Percentiles rank a stretch among this genome's conserved stretches.
These are phyloP conservation scores for Pithys albifrons DNA, from an alignment of 2,113 vertebrate genomes.

Conservation along the genomic window DNA sequence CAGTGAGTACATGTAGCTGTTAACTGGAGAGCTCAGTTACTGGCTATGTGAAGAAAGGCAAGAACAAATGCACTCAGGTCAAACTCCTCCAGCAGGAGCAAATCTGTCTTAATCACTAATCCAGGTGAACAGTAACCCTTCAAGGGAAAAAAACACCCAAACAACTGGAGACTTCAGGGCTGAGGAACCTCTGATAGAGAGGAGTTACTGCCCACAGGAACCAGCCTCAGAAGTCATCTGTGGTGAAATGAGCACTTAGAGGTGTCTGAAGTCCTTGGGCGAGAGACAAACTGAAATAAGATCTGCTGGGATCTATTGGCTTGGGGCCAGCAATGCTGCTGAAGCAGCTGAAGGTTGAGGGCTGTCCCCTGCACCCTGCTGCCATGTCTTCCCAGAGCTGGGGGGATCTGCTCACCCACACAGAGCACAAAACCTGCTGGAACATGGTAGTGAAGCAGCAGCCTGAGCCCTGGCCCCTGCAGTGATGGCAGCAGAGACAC, in stretches of 20 bases:
- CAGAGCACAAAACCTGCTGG: not conserved
- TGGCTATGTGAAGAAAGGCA: not conserved
- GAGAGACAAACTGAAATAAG: not conserved
- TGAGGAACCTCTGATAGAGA: not conserved
- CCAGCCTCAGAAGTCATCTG: not conserved
- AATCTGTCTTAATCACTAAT: constrained; percentile 12
- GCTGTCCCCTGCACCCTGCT: not conserved
- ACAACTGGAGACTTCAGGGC: not conserved
- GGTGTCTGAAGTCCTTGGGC: not conserved
- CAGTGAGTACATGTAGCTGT: not conserved
- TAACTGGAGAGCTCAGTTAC: not conserved
- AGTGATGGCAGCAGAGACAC: not conserved
- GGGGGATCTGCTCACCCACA: not conserved
- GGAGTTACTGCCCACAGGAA: not conserved
- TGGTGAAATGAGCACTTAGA: not conserved
- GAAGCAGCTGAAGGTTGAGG: not conserved
- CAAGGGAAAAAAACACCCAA: not conserved
- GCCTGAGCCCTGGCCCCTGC: not conserved
- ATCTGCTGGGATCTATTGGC: not conserved
- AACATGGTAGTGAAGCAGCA: not conserved
- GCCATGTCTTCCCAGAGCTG: not conserved
- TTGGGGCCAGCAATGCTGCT: not conserved
- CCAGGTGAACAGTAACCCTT: not conserved
- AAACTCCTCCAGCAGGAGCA: not conserved
- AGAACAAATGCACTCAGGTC: not conserved